phyloP scores from a whole-genome alignment of 2,797 vertebrate species.

The Otolemur crassicaudatus region DNA sequence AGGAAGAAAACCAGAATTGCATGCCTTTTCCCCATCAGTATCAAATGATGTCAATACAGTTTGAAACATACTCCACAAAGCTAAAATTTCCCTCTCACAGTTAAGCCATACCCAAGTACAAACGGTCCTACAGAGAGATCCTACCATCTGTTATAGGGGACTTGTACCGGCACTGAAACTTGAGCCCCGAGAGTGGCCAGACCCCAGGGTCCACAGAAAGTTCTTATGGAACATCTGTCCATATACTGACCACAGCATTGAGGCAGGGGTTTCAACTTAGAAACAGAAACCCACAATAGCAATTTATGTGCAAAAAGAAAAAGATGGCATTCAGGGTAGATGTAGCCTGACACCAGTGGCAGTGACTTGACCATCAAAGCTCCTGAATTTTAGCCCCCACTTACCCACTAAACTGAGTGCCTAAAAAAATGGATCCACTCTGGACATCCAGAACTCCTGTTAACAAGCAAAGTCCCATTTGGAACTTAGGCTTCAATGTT shows the following conservation, averaged over 20 bases:
- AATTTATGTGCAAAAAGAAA: not conserved
- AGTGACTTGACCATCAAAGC: not conserved
- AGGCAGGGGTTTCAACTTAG: not conserved
- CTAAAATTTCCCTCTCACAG: not conserved
- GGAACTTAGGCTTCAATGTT: not conserved
- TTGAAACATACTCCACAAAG: not conserved
- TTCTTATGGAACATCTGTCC: not conserved
- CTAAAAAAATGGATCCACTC: not conserved
- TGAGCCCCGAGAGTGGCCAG: not conserved
- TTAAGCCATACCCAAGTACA: not conserved
- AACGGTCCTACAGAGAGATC: not conserved
- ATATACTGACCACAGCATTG: not conserved
- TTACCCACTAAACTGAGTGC: too few species aligned
- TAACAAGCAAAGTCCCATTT: not conserved
- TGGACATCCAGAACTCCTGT: not conserved
- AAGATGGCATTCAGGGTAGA: not conserved
- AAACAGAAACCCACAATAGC: not conserved
- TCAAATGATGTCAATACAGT: not conserved
- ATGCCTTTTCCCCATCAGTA: not conserved
- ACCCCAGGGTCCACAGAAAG: not conserved
- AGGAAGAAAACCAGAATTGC: slow-evolving; percentile 3
- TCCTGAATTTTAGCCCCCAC: not conserved
- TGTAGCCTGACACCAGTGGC: not conserved
- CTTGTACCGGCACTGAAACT: not conserved
- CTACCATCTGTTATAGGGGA: not conserved